Evolutionary conservation across 2,797 vertebrate species (phyloP), one percentile per base, ranked within the genome.

Genomic region (Tenualosa thibaudeaui): DNA sequence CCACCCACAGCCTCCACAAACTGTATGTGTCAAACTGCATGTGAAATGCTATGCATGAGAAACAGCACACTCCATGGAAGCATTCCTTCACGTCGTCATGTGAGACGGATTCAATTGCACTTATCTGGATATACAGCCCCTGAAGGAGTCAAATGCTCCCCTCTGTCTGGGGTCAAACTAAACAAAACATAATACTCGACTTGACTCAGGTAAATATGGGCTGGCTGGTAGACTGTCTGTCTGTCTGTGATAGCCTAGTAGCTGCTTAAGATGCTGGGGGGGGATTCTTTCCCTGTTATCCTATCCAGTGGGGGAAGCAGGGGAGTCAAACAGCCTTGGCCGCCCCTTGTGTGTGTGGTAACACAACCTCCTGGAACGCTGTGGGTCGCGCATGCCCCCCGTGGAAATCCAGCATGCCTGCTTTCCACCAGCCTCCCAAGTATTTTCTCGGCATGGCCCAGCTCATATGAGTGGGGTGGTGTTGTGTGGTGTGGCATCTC

Each of bases 121-220:
- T 78, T 78, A 78, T 78, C 71, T 71, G 40, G 71, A 10, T 78
- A 46, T 46, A 46, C 37, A 17, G 71, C 40, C 71, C 37, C 71
- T 43, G 19, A 78, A 46, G 71, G 71, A 78, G 40, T 78, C 71
- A 78, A 78, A 78, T 46, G 40, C 84, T 68, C 68, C 75, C 83
- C 60, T 46, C 87, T 81, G 54, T 84, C 86, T 81, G 22, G 46
- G 71, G 71, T 78, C 71, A 78, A 78, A 46, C 71, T 22, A 78
- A 78, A 78, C 37, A 86, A 88, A 88, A 88, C 65, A 82, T 56
- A 78, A 46, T 7, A 78, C 37, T 37, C 2, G 19, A 46, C 17
- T 22, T 40, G 17, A 13, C 71, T 78, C 19, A 19, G 17, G 71
- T 46, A 78, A 78, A 78, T 43, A 43, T 46, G 40, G 40, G 17